Conservation (phyloP, 2,797 vertebrate genomes). For the Ambastaia sidthimunki region DNA sequence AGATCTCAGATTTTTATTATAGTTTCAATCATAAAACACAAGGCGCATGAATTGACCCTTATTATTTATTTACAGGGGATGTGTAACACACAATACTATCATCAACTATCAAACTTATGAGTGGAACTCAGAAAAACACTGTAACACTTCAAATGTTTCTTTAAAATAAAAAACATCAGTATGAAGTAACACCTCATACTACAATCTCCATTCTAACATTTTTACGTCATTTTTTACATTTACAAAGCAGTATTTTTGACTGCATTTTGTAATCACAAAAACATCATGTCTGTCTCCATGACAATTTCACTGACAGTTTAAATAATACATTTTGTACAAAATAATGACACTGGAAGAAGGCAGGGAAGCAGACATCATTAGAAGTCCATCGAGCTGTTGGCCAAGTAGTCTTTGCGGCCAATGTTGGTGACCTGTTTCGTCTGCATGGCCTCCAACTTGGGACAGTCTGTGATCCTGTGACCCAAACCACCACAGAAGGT, state of each 20-base stretch:
- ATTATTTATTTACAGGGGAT: constrained; percentile 15
- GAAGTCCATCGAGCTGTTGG: constrained; percentile 99
- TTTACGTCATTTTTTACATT: neutral
- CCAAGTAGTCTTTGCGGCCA: constrained; percentile 96
- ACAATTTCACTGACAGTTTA: neutral
- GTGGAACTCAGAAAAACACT: neutral
- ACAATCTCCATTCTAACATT: neutral
- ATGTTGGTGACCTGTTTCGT: constrained; percentile 99
- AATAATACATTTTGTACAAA: constrained; percentile 13
- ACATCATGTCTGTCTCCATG: neutral
- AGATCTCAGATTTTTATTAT: neutral
- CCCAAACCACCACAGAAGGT: constrained; percentile 97
- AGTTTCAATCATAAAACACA: neutral
- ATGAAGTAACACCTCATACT: neutral
- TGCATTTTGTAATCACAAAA: neutral
- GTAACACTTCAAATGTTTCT: neutral
- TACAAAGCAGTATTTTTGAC: neutral
- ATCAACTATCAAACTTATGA: neutral
- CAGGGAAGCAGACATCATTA: constrained; percentile 65
- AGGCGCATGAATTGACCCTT: neutral
- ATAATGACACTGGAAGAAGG: neutral
- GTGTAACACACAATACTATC: neutral
- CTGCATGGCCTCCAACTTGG: constrained; percentile 97
- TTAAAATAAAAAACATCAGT: neutral
- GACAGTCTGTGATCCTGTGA: constrained; percentile 97